These are phyloP conservation scores for Leptopilina boulardi DNA, from an alignment of 1,140 invertebrate genomes.

Conservation along the genomic window DNA sequence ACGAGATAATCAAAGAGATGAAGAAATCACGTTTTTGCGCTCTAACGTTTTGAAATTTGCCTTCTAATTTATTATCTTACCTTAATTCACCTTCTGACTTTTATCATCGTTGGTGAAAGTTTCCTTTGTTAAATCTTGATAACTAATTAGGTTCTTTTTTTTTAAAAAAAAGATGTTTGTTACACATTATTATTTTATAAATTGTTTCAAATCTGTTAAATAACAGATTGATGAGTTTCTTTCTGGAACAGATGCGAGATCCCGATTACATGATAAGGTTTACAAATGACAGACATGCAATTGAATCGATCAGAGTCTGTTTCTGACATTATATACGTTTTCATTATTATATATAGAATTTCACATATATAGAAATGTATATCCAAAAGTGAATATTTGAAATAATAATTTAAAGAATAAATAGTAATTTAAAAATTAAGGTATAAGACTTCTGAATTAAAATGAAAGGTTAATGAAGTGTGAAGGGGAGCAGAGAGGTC, in stretches of 20 bases:
- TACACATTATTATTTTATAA: not conserved
- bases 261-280: not conserved
- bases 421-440: too few relatives aligned
- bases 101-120: not conserved
- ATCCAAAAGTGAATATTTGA: too few relatives aligned
- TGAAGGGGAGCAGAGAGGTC: conserved; percentile 50
- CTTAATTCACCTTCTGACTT: not conserved
- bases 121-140: not conserved
- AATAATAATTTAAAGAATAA: too few relatives aligned
- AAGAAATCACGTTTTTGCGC: conserved; percentile 24
- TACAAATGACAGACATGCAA: conserved; percentile 10
- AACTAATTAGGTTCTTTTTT: too few relatives aligned
- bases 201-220: not conserved
- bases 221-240: not conserved
- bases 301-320: not conserved
- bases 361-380: too few relatives aligned
- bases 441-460: too few relatives aligned
- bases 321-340: not conserved
- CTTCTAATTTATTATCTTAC: conserved; percentile 15
- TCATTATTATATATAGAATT: too few relatives aligned
- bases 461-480: conserved; percentile 50
- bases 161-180: too few relatives aligned
- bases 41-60: conserved; percentile 23
- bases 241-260: not conserved
- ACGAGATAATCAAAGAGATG: conserved; percentile 30